Conservation (phyloP, 2,888 invertebrate genomes). For the Blera fallax region DNA sequence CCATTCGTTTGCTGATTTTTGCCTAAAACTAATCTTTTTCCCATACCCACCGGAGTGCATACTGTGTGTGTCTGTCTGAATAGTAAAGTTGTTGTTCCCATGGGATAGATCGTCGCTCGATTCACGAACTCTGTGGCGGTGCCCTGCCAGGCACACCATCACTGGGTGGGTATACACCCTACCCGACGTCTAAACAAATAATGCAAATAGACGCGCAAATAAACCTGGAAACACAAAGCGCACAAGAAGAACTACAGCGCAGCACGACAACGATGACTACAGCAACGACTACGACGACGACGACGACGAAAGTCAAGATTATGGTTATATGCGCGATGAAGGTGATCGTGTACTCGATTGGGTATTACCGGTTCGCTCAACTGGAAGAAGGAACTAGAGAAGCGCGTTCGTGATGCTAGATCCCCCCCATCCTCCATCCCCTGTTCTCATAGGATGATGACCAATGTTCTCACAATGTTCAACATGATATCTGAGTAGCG, state of each 20-base stretch:
- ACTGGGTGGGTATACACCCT: constrained; percentile 67
- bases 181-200: constrained; percentile 63
- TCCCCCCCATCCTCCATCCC: constrained; percentile 10
- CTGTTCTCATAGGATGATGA: constrained; percentile 62
- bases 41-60: constrained; percentile 41
- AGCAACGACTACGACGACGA: neutral
- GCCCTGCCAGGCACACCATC: constrained; percentile 39
- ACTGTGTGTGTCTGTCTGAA: constrained; percentile 23
- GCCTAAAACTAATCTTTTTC: constrained; percentile 65
- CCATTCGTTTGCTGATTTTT: constrained; percentile 45
- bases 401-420: constrained; percentile 67
- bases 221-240: constrained; percentile 56
- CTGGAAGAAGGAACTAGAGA: constrained; percentile 65
- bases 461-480: constrained; percentile 72
- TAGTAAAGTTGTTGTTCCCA: constrained; percentile 65
- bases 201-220: constrained; percentile 72
- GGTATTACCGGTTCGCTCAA: constrained; percentile 66
- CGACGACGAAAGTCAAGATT: constrained; percentile 70
- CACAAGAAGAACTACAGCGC: neutral
- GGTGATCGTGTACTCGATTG: constrained; percentile 73
- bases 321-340: constrained; percentile 72
- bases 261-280: constrained; percentile 40
- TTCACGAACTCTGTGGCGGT: constrained; percentile 55
- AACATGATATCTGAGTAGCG: constrained; percentile 56
- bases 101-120: constrained; percentile 67